phyloP scores from a whole-genome alignment of 2,113 vertebrate species.

The Rallus limicola region DNA sequence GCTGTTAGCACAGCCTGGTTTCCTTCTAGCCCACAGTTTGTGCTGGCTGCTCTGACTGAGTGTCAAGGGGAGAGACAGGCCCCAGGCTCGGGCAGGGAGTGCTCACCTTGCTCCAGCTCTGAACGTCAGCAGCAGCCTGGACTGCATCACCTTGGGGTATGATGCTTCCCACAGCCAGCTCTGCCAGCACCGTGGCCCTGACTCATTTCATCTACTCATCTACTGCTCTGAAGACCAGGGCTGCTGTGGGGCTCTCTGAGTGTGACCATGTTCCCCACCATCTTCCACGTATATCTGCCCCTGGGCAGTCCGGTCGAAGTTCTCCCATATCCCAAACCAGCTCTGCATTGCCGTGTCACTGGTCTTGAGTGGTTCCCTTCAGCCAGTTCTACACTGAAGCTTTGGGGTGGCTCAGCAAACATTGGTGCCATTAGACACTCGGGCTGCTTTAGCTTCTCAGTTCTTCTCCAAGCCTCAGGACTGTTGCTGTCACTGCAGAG shows the following conservation, averaged over 20 bases:
- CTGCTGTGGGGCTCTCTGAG: fast-evolving
- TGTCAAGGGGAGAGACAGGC: not conserved
- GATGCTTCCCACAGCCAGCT: not conserved
- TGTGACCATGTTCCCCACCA: fast-evolving
- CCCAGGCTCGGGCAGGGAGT: not conserved
- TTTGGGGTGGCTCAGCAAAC: not conserved
- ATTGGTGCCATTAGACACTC: not conserved
- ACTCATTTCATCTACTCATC: fast-evolving
- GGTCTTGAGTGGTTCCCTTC: not conserved
- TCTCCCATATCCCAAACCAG: fast-evolving
- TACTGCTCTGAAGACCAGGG: not conserved
- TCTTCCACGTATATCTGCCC: fast-evolving
- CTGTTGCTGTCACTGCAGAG: fast-evolving
- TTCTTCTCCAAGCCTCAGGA: not conserved
- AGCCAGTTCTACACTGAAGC: not conserved
- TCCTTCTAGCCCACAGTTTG: not conserved
- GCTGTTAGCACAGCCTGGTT: not conserved
- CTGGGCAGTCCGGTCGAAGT: not conserved
- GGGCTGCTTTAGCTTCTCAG: not conserved
- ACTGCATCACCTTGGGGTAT: fast-evolving
- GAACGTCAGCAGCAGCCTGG: not conserved
- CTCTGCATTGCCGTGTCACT: not conserved
- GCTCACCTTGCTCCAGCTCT: fast-evolving
- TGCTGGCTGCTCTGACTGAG: not conserved
- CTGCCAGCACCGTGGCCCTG: not conserved